Conservation (phyloP, 2,888 invertebrate species). For the Nomada lathburiana region DNA sequence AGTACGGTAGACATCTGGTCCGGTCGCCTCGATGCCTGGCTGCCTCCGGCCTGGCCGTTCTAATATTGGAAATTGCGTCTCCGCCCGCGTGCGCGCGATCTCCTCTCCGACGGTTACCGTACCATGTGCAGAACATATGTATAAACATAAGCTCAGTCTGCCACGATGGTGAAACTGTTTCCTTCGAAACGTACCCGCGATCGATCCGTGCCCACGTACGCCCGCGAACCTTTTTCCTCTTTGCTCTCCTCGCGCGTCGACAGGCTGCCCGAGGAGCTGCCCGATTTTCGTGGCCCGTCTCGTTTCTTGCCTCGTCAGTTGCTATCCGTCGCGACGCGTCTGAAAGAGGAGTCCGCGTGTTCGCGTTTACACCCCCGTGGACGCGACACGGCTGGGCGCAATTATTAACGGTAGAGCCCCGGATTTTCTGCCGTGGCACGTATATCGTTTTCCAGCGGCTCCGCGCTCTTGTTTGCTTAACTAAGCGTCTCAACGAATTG, state of each 20-base stretch:
- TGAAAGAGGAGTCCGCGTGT: slow-evolving; percentile 17
- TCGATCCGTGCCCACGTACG: slow-evolving; percentile 74
- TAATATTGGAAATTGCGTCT: slow-evolving; percentile 83
- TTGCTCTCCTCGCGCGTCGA: neutral
- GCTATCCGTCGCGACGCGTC: too few relatives aligned
- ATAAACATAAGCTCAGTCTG: slow-evolving; percentile 81
- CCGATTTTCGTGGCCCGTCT: neutral
- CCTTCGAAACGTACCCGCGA: slow-evolving; percentile 73
- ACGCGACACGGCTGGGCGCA: slow-evolving; percentile 66
- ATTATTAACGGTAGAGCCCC: slow-evolving; percentile 73
- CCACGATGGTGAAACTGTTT: slow-evolving; percentile 72
- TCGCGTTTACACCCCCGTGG: slow-evolving; percentile 59
- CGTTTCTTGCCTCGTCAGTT: too few relatives aligned
- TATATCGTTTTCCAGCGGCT: slow-evolving; percentile 74
- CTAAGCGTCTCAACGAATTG: slow-evolving; percentile 79
- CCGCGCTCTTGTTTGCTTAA: slow-evolving; percentile 75
- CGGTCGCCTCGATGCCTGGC: slow-evolving; percentile 56
- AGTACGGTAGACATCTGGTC: slow-evolving; percentile 81
- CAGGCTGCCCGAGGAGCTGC: neutral
- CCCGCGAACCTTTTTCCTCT: neutral
- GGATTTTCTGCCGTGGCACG: slow-evolving; percentile 77
- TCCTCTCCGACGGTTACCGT: slow-evolving; percentile 64
- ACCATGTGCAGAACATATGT: slow-evolving; percentile 83
- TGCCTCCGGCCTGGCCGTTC: slow-evolving; percentile 81
- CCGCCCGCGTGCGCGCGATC: slow-evolving; percentile 66